Base-by-base conservation (phyloP, 2,113 vertebrate genomes). In the Sinosuthora webbiana region DNA sequence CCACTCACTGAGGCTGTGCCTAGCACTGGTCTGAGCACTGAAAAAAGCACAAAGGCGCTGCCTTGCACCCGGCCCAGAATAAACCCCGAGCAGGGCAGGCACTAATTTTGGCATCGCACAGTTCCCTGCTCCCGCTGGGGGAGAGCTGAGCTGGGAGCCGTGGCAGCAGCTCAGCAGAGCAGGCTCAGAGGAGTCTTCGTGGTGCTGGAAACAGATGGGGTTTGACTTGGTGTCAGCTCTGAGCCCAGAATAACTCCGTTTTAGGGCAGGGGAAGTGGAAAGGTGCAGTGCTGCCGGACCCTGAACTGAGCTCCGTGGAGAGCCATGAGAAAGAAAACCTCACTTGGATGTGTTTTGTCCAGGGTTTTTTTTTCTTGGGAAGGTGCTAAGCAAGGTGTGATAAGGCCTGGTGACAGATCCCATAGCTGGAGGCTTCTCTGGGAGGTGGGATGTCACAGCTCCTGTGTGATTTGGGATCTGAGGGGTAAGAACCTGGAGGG, bases 191-290 rank as follows among this genome's bases (percentile, higher is more conserved):
- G 47, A 56, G 23, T 59, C 71, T 95, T 75, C n/a, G 31, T 87
- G 39, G 14, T 19, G 12, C 55, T 78, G 89, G 83, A 49, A 95
- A 41, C 91, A 91, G 96, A 89, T 92, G 90, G 92, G 68, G 23
- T 52, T 92, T 87, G 91, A 89, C 77, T 95, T 57, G 28, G 52
- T 83, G 89, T 81, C 73, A 80, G 13, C 81, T 44, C 28, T n/a
- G 73, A 74, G 76, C 87, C 52, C 75, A n/a, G 80, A 95, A 91
- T 87, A 90, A 90, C 87, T 95, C 53, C 2, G 4, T 68, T 91
- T 78, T 71, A 9, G 5, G 0, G 77, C 73, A 75, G 91, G 93
- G 89, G 81, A 90, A 71, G 60, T 44, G 56, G 60, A 67, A 83
- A 84, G 91, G 91, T 64, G 2, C 33, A 15, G 1, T 1, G 16